phyloP scores from a whole-genome alignment of 2,797 vertebrate species.

The Darevskia mixta region DNA sequence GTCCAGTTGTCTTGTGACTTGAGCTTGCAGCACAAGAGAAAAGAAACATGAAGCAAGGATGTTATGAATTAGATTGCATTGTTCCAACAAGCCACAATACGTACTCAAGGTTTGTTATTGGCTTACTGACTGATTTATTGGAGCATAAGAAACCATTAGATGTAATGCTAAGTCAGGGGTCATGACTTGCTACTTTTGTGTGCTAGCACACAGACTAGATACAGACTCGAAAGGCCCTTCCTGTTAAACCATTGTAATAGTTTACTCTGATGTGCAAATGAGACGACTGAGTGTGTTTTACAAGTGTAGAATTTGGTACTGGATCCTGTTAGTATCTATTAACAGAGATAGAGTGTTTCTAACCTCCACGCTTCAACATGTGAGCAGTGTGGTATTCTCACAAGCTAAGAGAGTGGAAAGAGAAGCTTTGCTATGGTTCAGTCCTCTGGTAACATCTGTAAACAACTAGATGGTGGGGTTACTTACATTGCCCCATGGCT shows the following conservation, averaged over 20 bases:
- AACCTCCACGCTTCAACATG: not conserved
- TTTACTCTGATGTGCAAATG: no score
- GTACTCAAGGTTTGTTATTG: no score
- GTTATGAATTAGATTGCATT: slow-evolving; percentile 66
- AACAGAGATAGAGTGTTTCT: not conserved
- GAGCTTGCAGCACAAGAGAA: slow-evolving; percentile 63
- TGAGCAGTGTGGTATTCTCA: not conserved
- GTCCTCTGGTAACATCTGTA: not conserved
- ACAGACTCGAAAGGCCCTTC: no score
- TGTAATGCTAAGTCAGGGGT: no score
- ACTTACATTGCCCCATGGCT: no score
- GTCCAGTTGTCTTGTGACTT: slow-evolving; percentile 20
- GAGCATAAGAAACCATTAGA: no score
- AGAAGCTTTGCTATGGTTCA: not conserved
- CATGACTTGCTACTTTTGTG: no score
- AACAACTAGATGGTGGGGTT: not conserved
- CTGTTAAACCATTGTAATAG: no score
- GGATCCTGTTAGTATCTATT: no score
- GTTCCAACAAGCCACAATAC: slow-evolving; percentile 22
- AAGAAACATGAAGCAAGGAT: slow-evolving; percentile 73
- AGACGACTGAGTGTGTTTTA: not conserved
- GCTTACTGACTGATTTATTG: no score
- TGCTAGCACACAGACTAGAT: no score
- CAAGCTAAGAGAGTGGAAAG: not conserved
- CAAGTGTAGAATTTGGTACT: not conserved